These are phyloP conservation scores for Phaenicophaeus curvirostris DNA, from an alignment of 2,797 vertebrate genomes.

Conservation along the genomic window DNA sequence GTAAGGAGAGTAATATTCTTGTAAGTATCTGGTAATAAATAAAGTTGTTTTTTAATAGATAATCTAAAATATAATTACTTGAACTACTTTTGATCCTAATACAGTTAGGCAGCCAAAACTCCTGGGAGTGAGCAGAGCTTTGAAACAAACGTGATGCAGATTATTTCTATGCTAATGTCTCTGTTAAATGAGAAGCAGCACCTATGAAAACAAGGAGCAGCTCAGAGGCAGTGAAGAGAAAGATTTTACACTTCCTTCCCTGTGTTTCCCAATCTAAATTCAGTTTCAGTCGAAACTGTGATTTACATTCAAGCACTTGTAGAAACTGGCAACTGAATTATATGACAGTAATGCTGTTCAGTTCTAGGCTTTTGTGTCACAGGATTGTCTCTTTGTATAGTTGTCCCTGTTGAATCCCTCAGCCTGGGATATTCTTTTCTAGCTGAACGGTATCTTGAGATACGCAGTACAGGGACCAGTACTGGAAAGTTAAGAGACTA, in stretches of 20 bases:
- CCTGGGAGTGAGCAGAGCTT: slow-evolving; percentile 22
- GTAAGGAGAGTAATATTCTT: not conserved
- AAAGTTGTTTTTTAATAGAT: not conserved
- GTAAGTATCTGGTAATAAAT: slow-evolving; percentile 20
- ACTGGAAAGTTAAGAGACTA: not conserved
- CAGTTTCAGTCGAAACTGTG: not conserved
- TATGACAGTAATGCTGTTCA: not conserved
- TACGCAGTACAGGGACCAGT: not conserved
- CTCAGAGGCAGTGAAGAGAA: slow-evolving; percentile 2
- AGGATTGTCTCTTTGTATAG: not conserved
- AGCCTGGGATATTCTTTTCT: not conserved
- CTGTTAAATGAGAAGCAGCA: slow-evolving; percentile 55
- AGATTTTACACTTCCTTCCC: not conserved
- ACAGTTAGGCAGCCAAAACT: slow-evolving; percentile 4
- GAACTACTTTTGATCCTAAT: slow-evolving; percentile 20
- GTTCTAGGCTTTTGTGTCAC: not conserved
- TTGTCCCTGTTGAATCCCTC: not conserved
- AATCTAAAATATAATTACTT: slow-evolving; percentile 19
- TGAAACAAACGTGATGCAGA: slow-evolving; percentile 8
- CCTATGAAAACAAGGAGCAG: slow-evolving; percentile 36
- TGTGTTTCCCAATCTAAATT: not conserved
- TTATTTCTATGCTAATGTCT: slow-evolving; percentile 58
- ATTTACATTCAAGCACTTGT: not conserved
- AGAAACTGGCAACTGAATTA: not conserved
- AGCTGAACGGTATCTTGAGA: not conserved